A percentile compares a stretch with the other conserved stretches of the same genome.
These are phyloP conservation scores for Leuctra nigra DNA, from an alignment of 2,888 invertebrate genomes.

Conservation along the genomic window DNA sequence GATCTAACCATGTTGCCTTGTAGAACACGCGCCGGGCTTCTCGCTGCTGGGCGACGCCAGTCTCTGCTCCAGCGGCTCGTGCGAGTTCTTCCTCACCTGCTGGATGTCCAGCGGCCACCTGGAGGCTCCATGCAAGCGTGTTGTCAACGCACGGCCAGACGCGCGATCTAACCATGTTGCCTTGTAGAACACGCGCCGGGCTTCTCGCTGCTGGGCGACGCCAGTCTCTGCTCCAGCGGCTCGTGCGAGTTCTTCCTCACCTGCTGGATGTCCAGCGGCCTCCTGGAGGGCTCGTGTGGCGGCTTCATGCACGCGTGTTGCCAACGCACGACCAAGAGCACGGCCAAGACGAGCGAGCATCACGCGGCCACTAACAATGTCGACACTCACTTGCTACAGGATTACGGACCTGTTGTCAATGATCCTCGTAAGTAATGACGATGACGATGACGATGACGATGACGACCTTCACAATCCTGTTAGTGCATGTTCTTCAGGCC, in stretches of 20 bases:
- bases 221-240: conserved; percentile 56
- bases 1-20: no score
- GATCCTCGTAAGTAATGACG: conserved; percentile 77
- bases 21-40: no score
- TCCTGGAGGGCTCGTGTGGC: conserved; percentile 75
- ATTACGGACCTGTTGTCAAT: conserved; percentile 67
- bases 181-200: no score
- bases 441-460: no score
- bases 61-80: conserved; percentile 64
- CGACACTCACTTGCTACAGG: conserved; percentile 27
- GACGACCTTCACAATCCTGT: no score
- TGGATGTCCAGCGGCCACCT: conserved; percentile 85
- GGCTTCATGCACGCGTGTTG: conserved; percentile 81
- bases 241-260: conserved; percentile 86
- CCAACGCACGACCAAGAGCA: conserved; percentile 49
- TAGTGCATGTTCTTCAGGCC: no score
- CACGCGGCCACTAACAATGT: background rate
- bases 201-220: conserved; percentile 22
- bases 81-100: conserved; percentile 87
- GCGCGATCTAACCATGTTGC: no score
- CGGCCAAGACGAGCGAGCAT: conserved; percentile 34
- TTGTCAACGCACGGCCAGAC: conserved; percentile 62
- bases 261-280: conserved; percentile 86
- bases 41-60: conserved; percentile 31
- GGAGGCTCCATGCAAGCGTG: conserved; percentile 82